A percentile compares a stretch with the other conserved stretches of the same genome.
These are phyloP conservation scores for Eclectus roratus DNA, from an alignment of 2,113 vertebrate genomes.

Conservation along the genomic window DNA sequence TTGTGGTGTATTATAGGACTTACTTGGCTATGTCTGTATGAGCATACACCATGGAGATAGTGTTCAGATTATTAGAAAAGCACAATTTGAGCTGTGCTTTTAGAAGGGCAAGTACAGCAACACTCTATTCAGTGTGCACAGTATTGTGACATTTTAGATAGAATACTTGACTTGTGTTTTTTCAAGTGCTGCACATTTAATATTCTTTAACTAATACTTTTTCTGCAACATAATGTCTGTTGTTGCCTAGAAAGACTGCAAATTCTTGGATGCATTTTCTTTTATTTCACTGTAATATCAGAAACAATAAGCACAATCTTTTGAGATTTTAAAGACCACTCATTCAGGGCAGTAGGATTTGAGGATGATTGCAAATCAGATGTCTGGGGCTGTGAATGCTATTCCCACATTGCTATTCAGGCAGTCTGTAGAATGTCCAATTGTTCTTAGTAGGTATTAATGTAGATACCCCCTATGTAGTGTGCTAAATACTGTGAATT, in stretches of 20 bases:
- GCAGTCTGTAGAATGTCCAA: background rate
- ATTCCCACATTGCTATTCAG: background rate
- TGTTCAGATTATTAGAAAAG: background rate
- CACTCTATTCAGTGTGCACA: background rate
- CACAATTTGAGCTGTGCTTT: background rate
- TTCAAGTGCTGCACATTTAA: background rate
- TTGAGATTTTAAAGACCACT: background rate
- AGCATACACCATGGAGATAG: background rate
- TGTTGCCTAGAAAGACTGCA: background rate
- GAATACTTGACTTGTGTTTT: background rate
- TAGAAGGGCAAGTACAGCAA: background rate
- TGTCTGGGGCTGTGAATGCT: background rate
- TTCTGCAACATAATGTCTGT: background rate
- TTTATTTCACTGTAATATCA: background rate
- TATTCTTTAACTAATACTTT: background rate
- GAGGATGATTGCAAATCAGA: background rate
- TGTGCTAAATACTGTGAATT: background rate
- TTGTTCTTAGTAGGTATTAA: background rate
- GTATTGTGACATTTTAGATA: background rate
- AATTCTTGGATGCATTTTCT: background rate
- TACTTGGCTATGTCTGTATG: background rate
- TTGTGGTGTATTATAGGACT: background rate
- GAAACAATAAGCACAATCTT: background rate
- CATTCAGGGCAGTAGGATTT: background rate
- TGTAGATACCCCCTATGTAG: background rate